These are phyloP conservation scores for Stenotaenia linearis DNA, from an alignment of 2,888 invertebrate species.

Conservation along the genomic window DNA sequence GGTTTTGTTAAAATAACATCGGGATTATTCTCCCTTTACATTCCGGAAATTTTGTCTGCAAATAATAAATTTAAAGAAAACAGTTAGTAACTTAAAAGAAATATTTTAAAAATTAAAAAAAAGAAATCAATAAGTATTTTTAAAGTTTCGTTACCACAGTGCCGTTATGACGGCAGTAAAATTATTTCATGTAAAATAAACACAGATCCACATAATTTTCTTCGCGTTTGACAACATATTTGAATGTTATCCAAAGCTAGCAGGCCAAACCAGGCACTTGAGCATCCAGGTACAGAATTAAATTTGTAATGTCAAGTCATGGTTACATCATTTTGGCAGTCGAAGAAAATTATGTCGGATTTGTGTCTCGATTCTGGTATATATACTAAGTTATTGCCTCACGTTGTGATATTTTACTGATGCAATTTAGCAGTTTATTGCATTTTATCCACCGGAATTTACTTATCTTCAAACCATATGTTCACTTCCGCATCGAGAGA, in stretches of 20 bases:
- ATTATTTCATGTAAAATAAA: background rate
- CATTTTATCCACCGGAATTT: slow-evolving; percentile 1
- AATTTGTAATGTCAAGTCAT: background rate
- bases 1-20: background rate
- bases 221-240: background rate
- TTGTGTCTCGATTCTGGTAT: background rate
- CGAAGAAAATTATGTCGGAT: background rate
- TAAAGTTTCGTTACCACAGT: background rate
- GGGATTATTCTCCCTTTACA: background rate
- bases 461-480: slow-evolving; percentile 6
- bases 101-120: background rate
- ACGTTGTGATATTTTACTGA: background rate
- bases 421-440: background rate
- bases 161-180: no score
- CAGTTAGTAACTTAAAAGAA: background rate
- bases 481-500: background rate
- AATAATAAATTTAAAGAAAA: background rate
- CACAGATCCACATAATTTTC: background rate
- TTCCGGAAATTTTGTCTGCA: background rate
- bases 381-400: background rate
- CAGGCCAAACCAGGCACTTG: background rate
- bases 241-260: background rate
- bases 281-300: background rate
- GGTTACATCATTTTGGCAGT: background rate
- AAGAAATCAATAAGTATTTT: background rate